A percentile compares a stretch with the other conserved stretches of the same genome.
Conservation (phyloP, 2,888 invertebrate species). For the Tortrix viridana region DNA sequence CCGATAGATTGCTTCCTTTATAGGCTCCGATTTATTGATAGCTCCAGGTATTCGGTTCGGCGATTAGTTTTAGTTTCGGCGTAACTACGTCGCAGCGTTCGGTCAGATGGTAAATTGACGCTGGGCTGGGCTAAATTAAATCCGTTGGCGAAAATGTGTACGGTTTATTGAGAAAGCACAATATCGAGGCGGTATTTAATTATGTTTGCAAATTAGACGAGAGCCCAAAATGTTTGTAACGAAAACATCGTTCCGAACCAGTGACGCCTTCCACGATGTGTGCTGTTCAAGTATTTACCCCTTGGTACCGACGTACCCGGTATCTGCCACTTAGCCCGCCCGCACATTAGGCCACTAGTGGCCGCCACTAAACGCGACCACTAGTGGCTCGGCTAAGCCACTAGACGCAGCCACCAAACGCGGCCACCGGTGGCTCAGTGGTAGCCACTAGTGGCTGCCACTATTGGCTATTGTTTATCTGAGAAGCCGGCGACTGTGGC, state of each 20-base stretch:
- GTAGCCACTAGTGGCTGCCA: too few species aligned
- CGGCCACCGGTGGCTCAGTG: too few species aligned
- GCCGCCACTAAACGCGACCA: too few species aligned
- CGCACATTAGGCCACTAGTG: too few species aligned
- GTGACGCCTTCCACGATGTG: too few species aligned
- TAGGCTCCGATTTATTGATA: conserved; percentile 33
- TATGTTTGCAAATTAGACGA: conserved; percentile 20
- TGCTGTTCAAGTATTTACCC: too few species aligned
- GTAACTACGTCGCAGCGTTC: conserved; percentile 10
- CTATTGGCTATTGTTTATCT: too few species aligned
- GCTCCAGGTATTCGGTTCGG: conserved; percentile 22
- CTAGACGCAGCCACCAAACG: too few species aligned
- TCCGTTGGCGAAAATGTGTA: conserved; percentile 25
- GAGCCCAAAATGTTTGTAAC: conserved; percentile 20
- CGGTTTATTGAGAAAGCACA: conserved; percentile 31
- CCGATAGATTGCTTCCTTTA: conserved; percentile 35
- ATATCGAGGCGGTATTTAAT: conserved; percentile 30
- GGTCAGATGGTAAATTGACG: conserved; percentile 26
- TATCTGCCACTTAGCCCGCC: too few species aligned
- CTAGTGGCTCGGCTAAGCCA: too few species aligned
- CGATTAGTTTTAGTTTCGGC: conserved; percentile 30
- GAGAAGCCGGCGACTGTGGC: too few species aligned
- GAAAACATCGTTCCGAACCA: conserved; percentile 22
- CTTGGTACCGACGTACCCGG: too few species aligned
- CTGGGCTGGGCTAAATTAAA: conserved; percentile 23